Evolutionary conservation across 2,888 invertebrate species (phyloP), one percentile per base, ranked within the genome.

Genomic region (Drosophila suboccidentalis): DNA sequence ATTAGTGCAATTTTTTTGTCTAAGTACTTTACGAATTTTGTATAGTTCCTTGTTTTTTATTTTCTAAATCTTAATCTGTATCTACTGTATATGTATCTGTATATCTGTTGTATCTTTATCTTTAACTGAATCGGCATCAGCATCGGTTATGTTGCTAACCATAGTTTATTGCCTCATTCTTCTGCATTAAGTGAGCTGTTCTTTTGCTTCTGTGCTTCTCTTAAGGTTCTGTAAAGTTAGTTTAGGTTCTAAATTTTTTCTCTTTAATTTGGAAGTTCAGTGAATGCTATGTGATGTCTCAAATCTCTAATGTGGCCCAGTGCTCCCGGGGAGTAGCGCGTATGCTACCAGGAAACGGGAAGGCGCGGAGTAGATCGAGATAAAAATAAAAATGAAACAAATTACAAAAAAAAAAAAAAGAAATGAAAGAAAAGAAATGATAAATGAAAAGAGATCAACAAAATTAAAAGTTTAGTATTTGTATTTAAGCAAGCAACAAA

Each of bases 401-500:
- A 61, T 67, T 71, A 71, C 53, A 39, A 71, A 65, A 66, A 39
- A 71, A 65, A 66, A 63, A 67, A 74, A 69, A 47, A 69, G 51
- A 58, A 55, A 41, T 15, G 29, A 3, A 50, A 61, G 29, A 1
- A 55, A 66, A 57, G 34, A 32, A 54, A 51, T 43, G 26, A 62
- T 67, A 55, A 66, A 68, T 63, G 60, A 79, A 81, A 83, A 83
- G 75, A 79, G 75, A 84, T 84, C 79, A 85, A 87, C 78, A 87
- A 85, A 87, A 87, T 87, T 84, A 84, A 55, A 87, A 78, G 64
- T 87, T 85, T 87, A 88, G 86, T 87, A 88, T 87, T 87, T 80
- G 84, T 82, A 80, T 87, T 86, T 82, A 90, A 90, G 81, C 86
- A 82, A 88, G 74, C 77, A 82, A 89, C 89, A 87, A 90, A 87